Evolutionary conservation across 64 coral and sea anemone genomes (phyloP).

Genomic region (Montipora capricornis): DNA sequence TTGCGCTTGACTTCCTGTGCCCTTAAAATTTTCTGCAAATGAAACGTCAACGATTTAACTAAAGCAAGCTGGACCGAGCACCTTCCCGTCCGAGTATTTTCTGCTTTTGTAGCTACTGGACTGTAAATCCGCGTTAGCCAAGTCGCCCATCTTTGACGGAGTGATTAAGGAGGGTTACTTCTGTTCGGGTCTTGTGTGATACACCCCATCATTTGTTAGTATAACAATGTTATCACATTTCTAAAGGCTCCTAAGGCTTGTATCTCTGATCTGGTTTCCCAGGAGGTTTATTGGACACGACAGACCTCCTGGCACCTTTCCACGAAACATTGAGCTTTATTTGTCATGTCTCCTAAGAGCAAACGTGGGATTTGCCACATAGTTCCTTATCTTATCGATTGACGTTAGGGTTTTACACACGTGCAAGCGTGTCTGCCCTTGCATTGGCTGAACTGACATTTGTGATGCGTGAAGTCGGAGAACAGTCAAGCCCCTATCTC

Average conservation of each 20-base stretch:
- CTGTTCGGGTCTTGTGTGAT: not conserved
- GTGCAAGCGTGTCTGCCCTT: constrained; percentile 85
- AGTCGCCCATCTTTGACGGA: not conserved
- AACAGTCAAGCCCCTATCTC: not conserved
- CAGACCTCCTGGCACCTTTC: constrained; percentile 69
- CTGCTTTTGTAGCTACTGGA: no score
- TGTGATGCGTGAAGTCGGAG: constrained; percentile 4
- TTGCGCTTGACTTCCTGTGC: constrained; percentile 23
- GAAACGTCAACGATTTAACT: not conserved
- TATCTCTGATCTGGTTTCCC: constrained; percentile 32
- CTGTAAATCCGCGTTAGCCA: not conserved
- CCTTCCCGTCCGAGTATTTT: no score
- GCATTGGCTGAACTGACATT: constrained; percentile 62
- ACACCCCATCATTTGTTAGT: not conserved
- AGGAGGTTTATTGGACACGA: constrained; percentile 6
- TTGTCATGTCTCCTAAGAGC: constrained; percentile 89
- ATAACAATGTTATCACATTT: constrained; percentile 45
- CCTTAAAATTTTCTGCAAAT: constrained; percentile 3
- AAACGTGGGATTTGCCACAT: constrained; percentile 72
- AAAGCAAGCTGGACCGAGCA: not conserved
- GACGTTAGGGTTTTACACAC: constrained; percentile 68
- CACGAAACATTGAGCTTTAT: constrained; percentile 50
- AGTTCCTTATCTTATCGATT: constrained; percentile 74
- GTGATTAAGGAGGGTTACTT: not conserved
- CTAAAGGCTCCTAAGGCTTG: constrained; percentile 1